Conservation (phyloP, 2,888 invertebrate genomes). For the Nomada ferruginata region DNA sequence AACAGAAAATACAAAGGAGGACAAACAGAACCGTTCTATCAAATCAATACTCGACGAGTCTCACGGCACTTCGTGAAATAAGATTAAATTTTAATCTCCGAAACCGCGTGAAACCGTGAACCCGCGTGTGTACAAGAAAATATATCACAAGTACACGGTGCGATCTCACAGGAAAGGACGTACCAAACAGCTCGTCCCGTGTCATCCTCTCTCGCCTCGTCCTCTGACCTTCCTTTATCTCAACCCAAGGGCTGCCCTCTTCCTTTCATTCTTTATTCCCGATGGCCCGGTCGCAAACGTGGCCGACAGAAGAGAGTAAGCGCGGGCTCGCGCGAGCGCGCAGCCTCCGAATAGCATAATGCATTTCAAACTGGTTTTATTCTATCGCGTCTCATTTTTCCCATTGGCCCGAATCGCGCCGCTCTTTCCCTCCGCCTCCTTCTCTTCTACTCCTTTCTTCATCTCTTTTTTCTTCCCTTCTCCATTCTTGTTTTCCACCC, state of each 20-base stretch:
- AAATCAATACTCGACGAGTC: too few species aligned
- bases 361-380: slow-evolving; percentile 80
- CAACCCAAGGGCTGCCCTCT: slow-evolving; percentile 68
- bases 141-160: too few species aligned
- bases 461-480: slow-evolving; percentile 66
- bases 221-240: slow-evolving; percentile 49
- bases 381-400: slow-evolving; percentile 75
- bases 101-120: too few species aligned
- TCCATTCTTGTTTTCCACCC: slow-evolving; percentile 57
- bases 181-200: neutral
- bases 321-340: slow-evolving; percentile 46
- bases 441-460: slow-evolving; percentile 40
- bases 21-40: too few species aligned
- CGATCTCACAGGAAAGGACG: too few species aligned
- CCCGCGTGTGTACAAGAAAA: too few species aligned
- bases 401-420: slow-evolving; percentile 73
- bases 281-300: slow-evolving; percentile 71
- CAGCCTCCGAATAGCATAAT: slow-evolving; percentile 76
- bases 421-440: slow-evolving; percentile 61
- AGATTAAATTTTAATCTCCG: too few species aligned
- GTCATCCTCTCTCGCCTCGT: slow-evolving; percentile 47
- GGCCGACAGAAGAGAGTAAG: slow-evolving; percentile 53
- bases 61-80: too few species aligned
- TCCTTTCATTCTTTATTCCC: slow-evolving; percentile 77
- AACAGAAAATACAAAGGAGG: too few species aligned